phyloP scores from a whole-genome alignment of 2,113 vertebrate species.

The Oncorhynchus kisutch region DNA sequence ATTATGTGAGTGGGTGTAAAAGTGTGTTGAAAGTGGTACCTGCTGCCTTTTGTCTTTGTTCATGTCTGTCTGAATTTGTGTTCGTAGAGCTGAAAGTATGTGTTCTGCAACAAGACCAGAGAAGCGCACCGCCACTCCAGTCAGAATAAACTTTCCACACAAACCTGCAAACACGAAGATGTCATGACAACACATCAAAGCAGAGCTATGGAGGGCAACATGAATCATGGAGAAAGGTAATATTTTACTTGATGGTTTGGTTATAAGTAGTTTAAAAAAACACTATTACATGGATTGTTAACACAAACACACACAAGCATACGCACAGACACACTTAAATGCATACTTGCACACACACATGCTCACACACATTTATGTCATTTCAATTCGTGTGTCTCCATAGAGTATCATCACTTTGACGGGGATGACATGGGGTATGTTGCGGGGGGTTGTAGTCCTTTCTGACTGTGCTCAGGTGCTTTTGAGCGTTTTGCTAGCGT shows the following conservation, averaged over 20 bases:
- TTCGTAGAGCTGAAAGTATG: conserved; percentile 2
- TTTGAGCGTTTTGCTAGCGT: no score
- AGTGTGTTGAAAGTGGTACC: background rate
- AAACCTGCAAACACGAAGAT: conserved; percentile 4
- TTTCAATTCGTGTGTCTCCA: background rate
- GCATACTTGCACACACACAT: background rate
- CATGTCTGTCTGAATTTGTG: conserved; percentile 9
- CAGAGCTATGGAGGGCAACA: background rate
- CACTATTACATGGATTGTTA: background rate
- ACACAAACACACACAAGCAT: background rate
- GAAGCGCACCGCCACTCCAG: conserved; percentile 30
- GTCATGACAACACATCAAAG: conserved; percentile 34
- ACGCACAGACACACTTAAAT: background rate
- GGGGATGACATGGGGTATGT: no score
- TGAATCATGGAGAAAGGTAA: background rate
- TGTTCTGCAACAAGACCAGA: conserved; percentile 54
- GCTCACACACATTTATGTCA: background rate
- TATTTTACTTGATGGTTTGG: conserved; percentile 7
- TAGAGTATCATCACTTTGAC: background rate
- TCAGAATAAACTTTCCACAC: background rate
- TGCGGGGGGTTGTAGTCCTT: background rate
- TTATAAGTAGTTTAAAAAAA: background rate
- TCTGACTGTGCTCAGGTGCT: conserved; percentile 1
- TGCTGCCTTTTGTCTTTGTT: background rate
- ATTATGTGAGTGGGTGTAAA: background rate